A percentile compares a stretch with the other conserved stretches of the same genome.
phyloP scores from a whole-genome alignment of 2,888 invertebrate genomes.

The Drosophila tripunctata region DNA sequence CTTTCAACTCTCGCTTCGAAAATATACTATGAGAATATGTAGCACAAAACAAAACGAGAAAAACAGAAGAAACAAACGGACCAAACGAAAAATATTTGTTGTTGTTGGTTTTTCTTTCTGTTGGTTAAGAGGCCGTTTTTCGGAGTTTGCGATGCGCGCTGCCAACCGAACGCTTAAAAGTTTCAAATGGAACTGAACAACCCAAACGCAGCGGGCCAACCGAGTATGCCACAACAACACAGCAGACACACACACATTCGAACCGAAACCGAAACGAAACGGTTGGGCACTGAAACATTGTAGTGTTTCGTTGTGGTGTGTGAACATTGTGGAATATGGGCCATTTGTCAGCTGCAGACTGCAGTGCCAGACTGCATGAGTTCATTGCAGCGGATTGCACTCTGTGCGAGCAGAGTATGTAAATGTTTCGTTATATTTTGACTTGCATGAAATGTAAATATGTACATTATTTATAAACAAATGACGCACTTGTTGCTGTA shows the following conservation, averaged over 20 bases:
- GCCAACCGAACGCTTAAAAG: conserved; percentile 73
- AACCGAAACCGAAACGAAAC: no score
- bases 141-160: conserved; percentile 47
- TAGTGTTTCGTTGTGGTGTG: no score
- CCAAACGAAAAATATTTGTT: conserved; percentile 27
- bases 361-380: conserved; percentile 13
- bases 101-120: no score
- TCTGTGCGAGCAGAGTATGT: no score
- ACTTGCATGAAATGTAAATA: neutral
- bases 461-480: conserved; percentile 33
- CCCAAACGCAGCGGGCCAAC: conserved; percentile 18
- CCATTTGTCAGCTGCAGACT: conserved; percentile 30
- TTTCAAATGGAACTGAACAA: conserved; percentile 64
- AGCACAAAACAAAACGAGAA: conserved; percentile 54
- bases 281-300: conserved; percentile 20
- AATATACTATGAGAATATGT: conserved; percentile 9
- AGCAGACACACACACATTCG: neutral
- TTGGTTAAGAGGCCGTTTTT: conserved; percentile 27
- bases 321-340: conserved; percentile 34
- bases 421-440: neutral
- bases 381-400: conserved; percentile 15
- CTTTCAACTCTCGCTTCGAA: conserved; percentile 28
- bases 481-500: conserved; percentile 54
- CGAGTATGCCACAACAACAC: conserved; percentile 33
- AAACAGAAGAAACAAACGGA: conserved; percentile 52